phyloP scores from a whole-genome alignment of 2,888 invertebrate species.

The Trissolcus brochymenae region DNA sequence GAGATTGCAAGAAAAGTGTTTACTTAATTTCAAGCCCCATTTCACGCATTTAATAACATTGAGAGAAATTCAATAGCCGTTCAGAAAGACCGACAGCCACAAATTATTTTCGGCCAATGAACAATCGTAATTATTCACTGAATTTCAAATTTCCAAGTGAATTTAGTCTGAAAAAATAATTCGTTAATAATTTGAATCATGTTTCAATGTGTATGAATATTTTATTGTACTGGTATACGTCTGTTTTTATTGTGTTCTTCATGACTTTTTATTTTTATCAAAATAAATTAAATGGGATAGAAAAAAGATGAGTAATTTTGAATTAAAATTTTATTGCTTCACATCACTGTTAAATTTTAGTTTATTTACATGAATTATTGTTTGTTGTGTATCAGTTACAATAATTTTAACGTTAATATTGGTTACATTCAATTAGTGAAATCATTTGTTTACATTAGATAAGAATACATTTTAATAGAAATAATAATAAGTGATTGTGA shows the following conservation, averaged over 20 bases:
- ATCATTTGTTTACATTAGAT: too few relatives aligned
- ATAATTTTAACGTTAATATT: too few relatives aligned
- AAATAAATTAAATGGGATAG: not conserved
- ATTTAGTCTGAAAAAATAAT: not conserved
- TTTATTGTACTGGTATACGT: too few relatives aligned
- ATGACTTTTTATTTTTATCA: not conserved
- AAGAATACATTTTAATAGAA: not conserved
- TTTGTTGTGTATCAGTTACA: not conserved
- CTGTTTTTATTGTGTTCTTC: not conserved
- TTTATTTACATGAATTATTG: not conserved
- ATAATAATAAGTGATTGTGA: not conserved
- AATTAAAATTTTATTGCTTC: not conserved
- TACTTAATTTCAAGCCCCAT: not conserved
- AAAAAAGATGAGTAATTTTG: not conserved
- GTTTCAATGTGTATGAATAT: not conserved
- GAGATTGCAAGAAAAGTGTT: not conserved
- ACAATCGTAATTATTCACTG: not conserved
- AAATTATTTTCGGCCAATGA: conserved; percentile 8
- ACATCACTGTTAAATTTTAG: not conserved
- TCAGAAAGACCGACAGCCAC: not conserved
- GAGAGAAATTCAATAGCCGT: not conserved
- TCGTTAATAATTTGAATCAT: not conserved
- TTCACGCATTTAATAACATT: not conserved
- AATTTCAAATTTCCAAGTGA: not conserved
- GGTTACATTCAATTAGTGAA: too few relatives aligned